Evolutionary conservation across 2,888 invertebrate species (phyloP).

Genomic region (Yponomeuta sedellus): DNA sequence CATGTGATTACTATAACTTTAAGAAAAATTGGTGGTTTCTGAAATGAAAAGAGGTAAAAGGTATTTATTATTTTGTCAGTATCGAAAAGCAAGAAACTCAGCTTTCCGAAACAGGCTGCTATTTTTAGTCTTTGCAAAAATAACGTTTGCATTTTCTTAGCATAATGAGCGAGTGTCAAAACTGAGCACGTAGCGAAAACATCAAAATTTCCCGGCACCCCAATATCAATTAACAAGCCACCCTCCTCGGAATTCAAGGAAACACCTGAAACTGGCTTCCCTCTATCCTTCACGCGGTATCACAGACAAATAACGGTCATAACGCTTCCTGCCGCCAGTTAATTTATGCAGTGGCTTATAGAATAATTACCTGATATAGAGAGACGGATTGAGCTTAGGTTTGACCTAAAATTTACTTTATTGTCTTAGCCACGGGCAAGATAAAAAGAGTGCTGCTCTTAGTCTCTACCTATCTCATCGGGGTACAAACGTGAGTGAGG

Average conservation of each 20-base stretch:
- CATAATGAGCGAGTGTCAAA: neutral
- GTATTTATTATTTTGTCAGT: neutral
- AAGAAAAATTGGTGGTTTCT: neutral
- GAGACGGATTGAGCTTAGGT: too few species aligned
- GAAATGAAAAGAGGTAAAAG: slow-evolving; percentile 5
- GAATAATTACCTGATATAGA: neutral
- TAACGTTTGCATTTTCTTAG: neutral
- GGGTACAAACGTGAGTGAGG: too few species aligned
- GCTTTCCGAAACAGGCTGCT: too few species aligned
- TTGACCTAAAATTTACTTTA: too few species aligned
- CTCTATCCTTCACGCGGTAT: slow-evolving; percentile 14
- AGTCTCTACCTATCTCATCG: too few species aligned
- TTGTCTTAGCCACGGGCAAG: too few species aligned
- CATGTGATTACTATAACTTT: neutral
- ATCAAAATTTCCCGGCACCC: neutral
- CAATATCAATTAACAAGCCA: slow-evolving; percentile 7
- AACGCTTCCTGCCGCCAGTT: slow-evolving; percentile 25
- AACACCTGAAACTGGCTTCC: neutral
- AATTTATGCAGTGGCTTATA: slow-evolving; percentile 34
- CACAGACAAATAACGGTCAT: slow-evolving; percentile 31
- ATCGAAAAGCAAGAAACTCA: too few species aligned
- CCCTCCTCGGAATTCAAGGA: slow-evolving; percentile 12
- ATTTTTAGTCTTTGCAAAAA: neutral
- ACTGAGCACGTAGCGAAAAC: neutral
- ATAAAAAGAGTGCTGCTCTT: too few species aligned